Evolutionary conservation across 2,888 invertebrate genomes (phyloP), one percentile per base, ranked within the genome.

Genomic region (Polia nebulosa): DNA sequence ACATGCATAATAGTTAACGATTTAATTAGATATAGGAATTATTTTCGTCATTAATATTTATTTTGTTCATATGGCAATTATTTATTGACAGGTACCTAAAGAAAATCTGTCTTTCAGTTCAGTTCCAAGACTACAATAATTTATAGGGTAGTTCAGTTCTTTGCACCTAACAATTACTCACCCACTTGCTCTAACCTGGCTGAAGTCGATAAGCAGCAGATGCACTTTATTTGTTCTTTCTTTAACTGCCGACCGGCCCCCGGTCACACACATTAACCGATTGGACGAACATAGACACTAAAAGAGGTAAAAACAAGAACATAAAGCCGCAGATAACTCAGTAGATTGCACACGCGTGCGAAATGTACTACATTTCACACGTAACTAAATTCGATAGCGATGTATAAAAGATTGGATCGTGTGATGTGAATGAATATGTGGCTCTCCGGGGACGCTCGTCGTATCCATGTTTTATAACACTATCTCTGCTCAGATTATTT

Each of bases 401-500:
- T 76, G 66, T 63, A 78, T 73, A 72, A 70, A 79, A 76, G 76
- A 75, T 81, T 70, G 70, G 51, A 58, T 59, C 64, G 47, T 65
- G 65, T 73, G 67, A 71, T 71, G 63, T 56, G 74, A 74, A 70
- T 73, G 71, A 63, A 76, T 82, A 49, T 72, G 76, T 61, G 67
- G 64, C 56, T 51, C 79, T 74, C 80, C 4, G 13, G 72, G 60
- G 78, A 59, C 53, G 64, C 58, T 45, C 61, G 59, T 51, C 51
- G 67, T 34, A 68, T 84, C 61, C 72, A 81, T 79, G 82, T 84
- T 82, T 79, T 72, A 84, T 76, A 72, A 56, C 68, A 60, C 79
- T 84, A 81, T 79, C 76, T 65, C 25, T 58, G 56, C 72, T 66
- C 68, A 81, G 81, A 79, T 82, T 81, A 78, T 81, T 72, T 74